Base-by-base conservation (phyloP, 2,113 vertebrate genomes). In the Aegithalos caudatus region DNA sequence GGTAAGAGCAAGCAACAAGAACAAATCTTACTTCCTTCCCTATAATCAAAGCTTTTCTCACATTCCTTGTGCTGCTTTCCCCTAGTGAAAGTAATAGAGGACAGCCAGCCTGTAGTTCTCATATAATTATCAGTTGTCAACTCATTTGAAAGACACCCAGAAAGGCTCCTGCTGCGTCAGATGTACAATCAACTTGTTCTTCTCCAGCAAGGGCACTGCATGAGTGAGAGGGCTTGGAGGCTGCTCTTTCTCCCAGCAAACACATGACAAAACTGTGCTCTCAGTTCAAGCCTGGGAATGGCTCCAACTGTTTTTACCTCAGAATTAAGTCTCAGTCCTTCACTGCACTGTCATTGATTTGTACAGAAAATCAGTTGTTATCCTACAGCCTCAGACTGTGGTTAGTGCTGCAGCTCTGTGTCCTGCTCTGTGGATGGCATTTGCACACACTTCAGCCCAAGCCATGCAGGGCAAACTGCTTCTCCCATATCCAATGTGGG, bases 81-180 rank as follows among this genome's bases (percentile, higher is more conserved):
- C 20, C 66, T 15, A 60, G 50, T n/a, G 45, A 87, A 84, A 74
- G 47, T 28, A 85, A 82, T 0, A 74, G 61, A 90, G 84, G 47
- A 80, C 19, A 93, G 67, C 25, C 56, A 67, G 67, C 44, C n/a
- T 92, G 79, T 54, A 90, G 58, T 54, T 80, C 70, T 81, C 79
- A 33, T 33, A 15, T 92, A 97, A 96, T 95, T 94, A 97, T 58
- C 70, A 88, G 78, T n/a, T 93, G 70, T 90, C 86, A 77, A 47
- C 88, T 90, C 70, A 50, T 88, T 67, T 67, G 56, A 86, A 74
- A 73, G 83, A 90, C 72, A 86, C 21, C 35, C 78, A 64, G 76
- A 72, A 81, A 83, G 82, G 76, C 48, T 85, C 90, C 81, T 81
- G 72, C 95, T 83, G 90, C 0, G 2, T 80, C 93, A 74, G 44